Base-by-base conservation (phyloP, 2,113 vertebrate genomes). In the Chunga burmeisteri region DNA sequence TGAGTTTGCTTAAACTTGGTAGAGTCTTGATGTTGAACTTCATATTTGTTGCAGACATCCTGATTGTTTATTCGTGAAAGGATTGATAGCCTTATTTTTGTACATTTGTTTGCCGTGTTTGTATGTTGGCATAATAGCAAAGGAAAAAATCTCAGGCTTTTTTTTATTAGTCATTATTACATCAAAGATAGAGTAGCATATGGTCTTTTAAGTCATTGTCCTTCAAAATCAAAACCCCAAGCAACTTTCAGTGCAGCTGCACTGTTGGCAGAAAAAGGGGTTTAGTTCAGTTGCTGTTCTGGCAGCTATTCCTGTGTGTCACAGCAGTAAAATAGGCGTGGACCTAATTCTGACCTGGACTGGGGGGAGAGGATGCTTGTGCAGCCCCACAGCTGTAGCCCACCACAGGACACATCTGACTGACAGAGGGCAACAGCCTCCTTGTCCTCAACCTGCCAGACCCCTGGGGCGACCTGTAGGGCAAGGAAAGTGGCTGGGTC, bases 231-330 rank as follows among this genome's bases (percentile, higher is more conserved):
- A 82, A 75, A 75, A 74, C 16, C 7, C 9, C 12, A n/a, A 55
- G 44, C 79, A 94, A 44, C 49, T 88, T 73, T 9, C 20, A 46
- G 20, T 68, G 56, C 68, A 93, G 50, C 81, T 81, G 55, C 65
- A 26, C 42, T 81, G 72, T 78, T 84, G 81, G 78, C 84, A 93
- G 80, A 34, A 81, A 49, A 86, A 68, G 12, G 16, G n/a, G 6
- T 61, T 84, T 93, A 36, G 88, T 93, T 94, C 68, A 46, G 59
- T 81, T 81, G 36, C 27, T 70, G 11, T 87, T 86, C 81, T 75
- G 85, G 47, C 56, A 91, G 15, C 50, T 61, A 40, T 84, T 81
- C 13, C 46, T 58, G 11, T 74, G 49, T 94, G 81, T 93, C 84
- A 83, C 40, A 70, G 38, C 5, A 2, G 20, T 65, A 82, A 92